These are phyloP conservation scores for mouse (Mus musculus) DNA, from an alignment of 2,113 vertebrate genomes.

Conservation along the genomic window DNA sequence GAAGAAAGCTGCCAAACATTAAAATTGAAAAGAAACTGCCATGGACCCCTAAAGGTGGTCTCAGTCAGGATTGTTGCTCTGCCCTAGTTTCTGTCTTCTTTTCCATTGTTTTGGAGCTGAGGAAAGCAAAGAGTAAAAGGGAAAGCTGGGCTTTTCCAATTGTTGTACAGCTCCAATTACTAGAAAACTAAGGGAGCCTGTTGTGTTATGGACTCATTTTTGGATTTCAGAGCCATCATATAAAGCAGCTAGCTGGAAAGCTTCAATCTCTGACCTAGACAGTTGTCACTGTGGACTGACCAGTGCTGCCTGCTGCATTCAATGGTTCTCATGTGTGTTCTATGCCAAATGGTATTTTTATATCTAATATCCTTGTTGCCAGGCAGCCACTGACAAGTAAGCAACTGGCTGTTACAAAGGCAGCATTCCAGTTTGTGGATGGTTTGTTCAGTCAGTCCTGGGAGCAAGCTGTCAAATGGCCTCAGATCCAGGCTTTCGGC, in stretches of 20 bases:
- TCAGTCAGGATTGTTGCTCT: neutral
- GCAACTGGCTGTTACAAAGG: neutral
- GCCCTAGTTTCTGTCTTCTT: neutral
- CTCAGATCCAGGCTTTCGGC: neutral
- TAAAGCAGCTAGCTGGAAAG: neutral
- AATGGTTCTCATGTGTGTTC: neutral
- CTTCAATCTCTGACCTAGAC: neutral
- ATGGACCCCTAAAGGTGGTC: neutral
- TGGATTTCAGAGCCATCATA: neutral
- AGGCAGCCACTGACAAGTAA: neutral
- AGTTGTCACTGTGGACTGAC: neutral
- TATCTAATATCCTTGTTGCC: neutral
- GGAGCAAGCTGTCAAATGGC: neutral
- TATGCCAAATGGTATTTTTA: neutral
- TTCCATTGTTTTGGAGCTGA: neutral
- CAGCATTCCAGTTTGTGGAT: no score
- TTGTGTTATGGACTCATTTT: neutral
- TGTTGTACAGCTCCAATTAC: neutral
- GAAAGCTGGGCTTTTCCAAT: neutral
- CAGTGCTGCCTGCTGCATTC: neutral
- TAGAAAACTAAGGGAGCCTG: neutral
- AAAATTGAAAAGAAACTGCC: neutral
- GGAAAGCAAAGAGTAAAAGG: neutral
- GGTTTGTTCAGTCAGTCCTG: neutral
- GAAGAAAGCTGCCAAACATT: neutral